Base-by-base conservation (phyloP, 2,888 invertebrate species). In the Troides helena region DNA sequence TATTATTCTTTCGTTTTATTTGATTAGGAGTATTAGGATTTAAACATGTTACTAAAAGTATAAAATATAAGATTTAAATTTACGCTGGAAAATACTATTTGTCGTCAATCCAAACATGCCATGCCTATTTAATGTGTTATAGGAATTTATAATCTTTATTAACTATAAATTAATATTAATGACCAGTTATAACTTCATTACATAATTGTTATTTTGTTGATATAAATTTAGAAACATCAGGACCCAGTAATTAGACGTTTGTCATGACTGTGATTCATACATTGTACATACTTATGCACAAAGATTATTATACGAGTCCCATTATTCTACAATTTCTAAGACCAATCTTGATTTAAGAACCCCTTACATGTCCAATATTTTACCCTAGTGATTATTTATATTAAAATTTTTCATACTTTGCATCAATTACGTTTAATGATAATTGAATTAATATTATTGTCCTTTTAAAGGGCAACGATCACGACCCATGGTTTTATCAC, bases 401-500 rank as follows among this genome's bases (percentile, higher is more conserved):
- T 46, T 12, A 30, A 30, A 30, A 30, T 30, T 3, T 30, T 30
- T 30, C 30, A 30, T 5, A 30, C 30, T 30, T 30, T 30, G 30
- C 5, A 30, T 30, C 30, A 30, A 30, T 3, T 46, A 10, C 10
- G 7, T 39, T 6, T 46, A 14, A 1, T 46, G 46, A 46, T 12
- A 46, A 46, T n/a, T 53, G 18, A 18, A 53, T 53, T 4, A n/a
- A 53, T 6, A 0, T 53, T 53, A 66, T 43, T 21, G 17, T 8
- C 78, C 78, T 78, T 76, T 78, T 12, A 81, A 73, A 80, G 85
- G 81, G 83, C 85, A 87, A 81, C 80, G 87, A 82, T 81, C 78
- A 80, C 84, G 80, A 82, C 82, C 85, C 83, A 83, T 81, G 76
- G 81, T 78, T 81, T 88, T 92, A 91, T 91, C 92, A 81, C 75